A percentile compares a stretch with the other conserved stretches of the same genome.
Conservation (phyloP, 2,113 vertebrate genomes). For the Cromileptes altivelis region DNA sequence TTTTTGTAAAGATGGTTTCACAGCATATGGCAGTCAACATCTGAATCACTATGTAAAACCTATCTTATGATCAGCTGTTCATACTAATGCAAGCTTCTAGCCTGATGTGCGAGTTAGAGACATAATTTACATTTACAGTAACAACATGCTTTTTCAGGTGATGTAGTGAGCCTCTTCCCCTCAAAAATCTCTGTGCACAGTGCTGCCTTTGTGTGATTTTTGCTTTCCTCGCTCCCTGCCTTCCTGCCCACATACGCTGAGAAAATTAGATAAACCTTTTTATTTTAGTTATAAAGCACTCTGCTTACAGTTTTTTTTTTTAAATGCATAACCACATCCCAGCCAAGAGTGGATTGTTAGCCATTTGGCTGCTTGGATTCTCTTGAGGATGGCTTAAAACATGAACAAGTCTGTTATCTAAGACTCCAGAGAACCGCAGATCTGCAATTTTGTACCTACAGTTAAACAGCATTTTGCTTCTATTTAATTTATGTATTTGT, state of each 20-base stretch:
- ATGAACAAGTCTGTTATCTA: not conserved
- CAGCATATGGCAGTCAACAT: not conserved
- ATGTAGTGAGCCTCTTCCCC: too few relatives aligned
- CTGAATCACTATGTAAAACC: too few relatives aligned
- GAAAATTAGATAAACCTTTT: not conserved
- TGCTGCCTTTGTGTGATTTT: too few relatives aligned
- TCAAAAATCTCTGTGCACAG: too few relatives aligned
- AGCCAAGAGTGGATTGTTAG: not conserved
- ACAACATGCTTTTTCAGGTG: too few relatives aligned
- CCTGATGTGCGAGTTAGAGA: too few relatives aligned
- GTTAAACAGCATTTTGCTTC: not conserved
- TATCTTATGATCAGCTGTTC: too few relatives aligned
- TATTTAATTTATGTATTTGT: not conserved
- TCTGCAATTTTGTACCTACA: too few relatives aligned
- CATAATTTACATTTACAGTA: too few relatives aligned
- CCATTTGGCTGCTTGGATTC: not conserved
- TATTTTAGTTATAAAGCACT: not conserved
- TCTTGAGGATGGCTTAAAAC: not conserved
- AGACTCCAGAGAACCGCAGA: not conserved
- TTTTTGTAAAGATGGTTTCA: too few relatives aligned
- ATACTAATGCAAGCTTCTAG: too few relatives aligned
- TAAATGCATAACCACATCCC: not conserved
- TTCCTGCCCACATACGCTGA: not conserved
- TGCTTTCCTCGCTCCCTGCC: too few relatives aligned
- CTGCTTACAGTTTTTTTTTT: not conserved